These are phyloP conservation scores for Anthoscopus minutus DNA, from an alignment of 2,113 vertebrate genomes.

Conservation along the genomic window DNA sequence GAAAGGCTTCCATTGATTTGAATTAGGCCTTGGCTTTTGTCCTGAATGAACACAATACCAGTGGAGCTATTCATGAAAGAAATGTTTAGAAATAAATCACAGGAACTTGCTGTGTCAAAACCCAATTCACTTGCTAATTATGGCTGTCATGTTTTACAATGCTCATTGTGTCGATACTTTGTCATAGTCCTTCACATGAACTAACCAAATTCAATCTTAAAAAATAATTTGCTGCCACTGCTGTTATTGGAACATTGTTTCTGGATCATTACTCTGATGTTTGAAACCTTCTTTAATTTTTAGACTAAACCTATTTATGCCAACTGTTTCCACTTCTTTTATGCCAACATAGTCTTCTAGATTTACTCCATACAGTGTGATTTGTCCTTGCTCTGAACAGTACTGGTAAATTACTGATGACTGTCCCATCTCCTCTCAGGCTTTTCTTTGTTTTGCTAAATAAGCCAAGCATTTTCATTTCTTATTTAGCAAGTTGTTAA, in stretches of 20 bases:
- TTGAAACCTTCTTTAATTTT: not conserved
- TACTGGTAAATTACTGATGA: not conserved
- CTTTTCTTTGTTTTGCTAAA: not conserved
- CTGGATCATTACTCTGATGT: not conserved
- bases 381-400: not conserved
- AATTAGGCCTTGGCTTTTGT: slow-evolving; percentile 37
- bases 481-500: not conserved
- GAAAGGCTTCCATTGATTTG: slow-evolving; percentile 26
- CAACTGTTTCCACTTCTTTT: not conserved
- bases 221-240: not conserved
- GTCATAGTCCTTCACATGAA: not conserved
- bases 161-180: not conserved
- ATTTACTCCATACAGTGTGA: not conserved
- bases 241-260: not conserved
- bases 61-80: not conserved
- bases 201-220: not conserved
- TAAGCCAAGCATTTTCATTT: not conserved
- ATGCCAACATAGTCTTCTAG: not conserved
- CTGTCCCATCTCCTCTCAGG: not conserved
- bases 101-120: not conserved
- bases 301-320: not conserved
- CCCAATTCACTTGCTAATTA: slow-evolving; percentile 21
- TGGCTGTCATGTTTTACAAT: not conserved
- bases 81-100: slow-evolving; percentile 40
- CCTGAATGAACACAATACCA: slow-evolving; percentile 29